Conservation (phyloP, 1,140 invertebrate species). For the Coenobita brevimanus region DNA sequence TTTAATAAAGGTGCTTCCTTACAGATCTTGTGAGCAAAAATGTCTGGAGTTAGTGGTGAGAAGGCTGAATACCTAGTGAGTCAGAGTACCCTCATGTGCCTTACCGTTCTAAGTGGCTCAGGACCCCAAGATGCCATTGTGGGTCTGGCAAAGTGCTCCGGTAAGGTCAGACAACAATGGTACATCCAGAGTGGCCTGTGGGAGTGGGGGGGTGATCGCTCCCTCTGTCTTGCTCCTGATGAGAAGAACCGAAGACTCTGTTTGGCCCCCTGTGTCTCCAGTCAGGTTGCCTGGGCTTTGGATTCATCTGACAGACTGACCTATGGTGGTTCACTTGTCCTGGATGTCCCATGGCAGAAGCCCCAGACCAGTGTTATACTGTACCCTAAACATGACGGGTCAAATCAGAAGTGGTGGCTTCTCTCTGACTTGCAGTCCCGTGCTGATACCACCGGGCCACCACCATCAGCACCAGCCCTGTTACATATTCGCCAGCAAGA, state of each 20-base stretch:
- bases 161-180: conserved; percentile 28
- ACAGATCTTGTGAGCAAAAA: no score
- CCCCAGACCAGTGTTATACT: conserved; percentile 19
- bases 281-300: not conserved
- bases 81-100: conserved; percentile 37
- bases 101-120: conserved; percentile 29
- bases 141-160: conserved; percentile 15
- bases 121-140: conserved; percentile 17
- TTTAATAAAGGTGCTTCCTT: no score
- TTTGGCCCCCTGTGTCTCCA: not conserved
- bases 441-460: no score
- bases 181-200: conserved; percentile 5
- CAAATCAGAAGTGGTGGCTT: conserved; percentile 37
- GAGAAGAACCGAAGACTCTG: not conserved
- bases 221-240: conserved; percentile 20
- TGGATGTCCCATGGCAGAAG: conserved; percentile 24
- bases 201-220: conserved; percentile 29
- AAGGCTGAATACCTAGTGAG: conserved; percentile 30
- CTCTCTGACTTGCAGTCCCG: not conserved
- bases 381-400: conserved; percentile 23
- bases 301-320: not conserved
- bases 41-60: no score
- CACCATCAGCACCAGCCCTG: no score
- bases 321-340: not conserved
- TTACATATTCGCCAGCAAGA: no score